Evolutionary conservation across 53 echinoderm and acorn worm species (phyloP), one percentile per base, ranked within the genome.

Genomic region (Stichopus horrens): DNA sequence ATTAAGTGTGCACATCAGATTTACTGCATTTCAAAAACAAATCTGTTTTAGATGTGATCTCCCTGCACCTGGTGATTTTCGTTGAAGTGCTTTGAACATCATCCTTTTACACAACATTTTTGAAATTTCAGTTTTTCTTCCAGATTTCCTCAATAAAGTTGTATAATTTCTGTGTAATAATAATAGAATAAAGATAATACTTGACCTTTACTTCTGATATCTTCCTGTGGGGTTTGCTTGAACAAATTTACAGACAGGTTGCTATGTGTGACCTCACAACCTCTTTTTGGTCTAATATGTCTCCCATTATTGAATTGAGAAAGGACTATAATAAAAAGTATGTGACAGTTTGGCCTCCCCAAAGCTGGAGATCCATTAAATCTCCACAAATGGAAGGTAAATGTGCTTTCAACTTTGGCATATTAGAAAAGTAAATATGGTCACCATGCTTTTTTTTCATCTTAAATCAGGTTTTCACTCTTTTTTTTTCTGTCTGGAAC

Each of bases 261-360:
- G 81, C 57, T 81, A 81, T 81, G 56, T 81, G 57, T 81, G 81
- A 81, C 81, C 81, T 23, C 56, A 56, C 56, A 81, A 81, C 81
- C 20, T 10, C 21, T 81, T 81, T 56, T 81, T 81, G 58, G 81
- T 57, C 81, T 81, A 57, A 20, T 56, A 37, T 37, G 37, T 37
- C 37, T 37, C 37, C 37, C 37, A 81, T 81, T 57, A 54, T 11
- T 81, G 53, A 57, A 57, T 53, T 21, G 23, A 57, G 53, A 58
- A 56, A 54, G 57, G 81, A 56, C 16, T 57, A 81, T 81, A 71
- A 54, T 56, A 81, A 57, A 81, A 55, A 55, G 19, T 81, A 81
- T 81, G 56, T 81, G 81, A 81, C 81, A 81, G 81, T n/a, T 81
- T 81, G 81, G 81, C 81, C 81, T 81, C 81, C 81, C 81, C 81